Evolutionary conservation across 2,888 invertebrate genomes (phyloP).

Genomic region (Himalopsyche kuldschensis): DNA sequence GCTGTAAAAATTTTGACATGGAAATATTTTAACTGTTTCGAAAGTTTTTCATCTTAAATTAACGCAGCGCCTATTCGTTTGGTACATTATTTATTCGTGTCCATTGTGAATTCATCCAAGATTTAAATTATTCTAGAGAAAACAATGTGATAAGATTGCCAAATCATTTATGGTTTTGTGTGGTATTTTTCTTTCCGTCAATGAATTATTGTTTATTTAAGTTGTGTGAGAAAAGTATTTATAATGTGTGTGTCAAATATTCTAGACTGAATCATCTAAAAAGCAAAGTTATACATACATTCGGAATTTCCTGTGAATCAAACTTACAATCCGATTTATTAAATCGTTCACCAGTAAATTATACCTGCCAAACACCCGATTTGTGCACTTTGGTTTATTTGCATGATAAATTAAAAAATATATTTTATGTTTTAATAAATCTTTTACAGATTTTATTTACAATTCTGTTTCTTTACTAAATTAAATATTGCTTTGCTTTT

Average conservation of each 20-base stretch:
- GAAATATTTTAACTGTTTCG: too few species aligned
- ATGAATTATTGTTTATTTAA: conserved; percentile 2
- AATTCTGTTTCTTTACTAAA: too few species aligned
- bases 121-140: conserved; percentile 15
- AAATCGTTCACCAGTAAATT: too few species aligned
- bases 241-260: conserved; percentile 24
- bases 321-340: too few species aligned
- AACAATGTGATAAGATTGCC: conserved; percentile 36
- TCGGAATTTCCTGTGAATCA: not conserved
- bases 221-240: conserved; percentile 7
- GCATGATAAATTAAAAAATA: too few species aligned
- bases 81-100: not conserved
- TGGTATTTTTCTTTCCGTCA: conserved; percentile 36
- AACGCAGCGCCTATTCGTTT: too few species aligned
- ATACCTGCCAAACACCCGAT: too few species aligned
- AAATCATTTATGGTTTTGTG: conserved; percentile 32
- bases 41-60: too few species aligned
- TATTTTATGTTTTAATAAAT: too few species aligned
- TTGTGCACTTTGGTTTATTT: too few species aligned
- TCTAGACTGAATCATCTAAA: not conserved
- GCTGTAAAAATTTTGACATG: too few species aligned
- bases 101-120: not conserved
- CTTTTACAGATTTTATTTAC: too few species aligned
- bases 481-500: not conserved
- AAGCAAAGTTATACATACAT: not conserved